phyloP scores from a whole-genome alignment of 2,113 vertebrate species.

The Podilymbus podiceps region DNA sequence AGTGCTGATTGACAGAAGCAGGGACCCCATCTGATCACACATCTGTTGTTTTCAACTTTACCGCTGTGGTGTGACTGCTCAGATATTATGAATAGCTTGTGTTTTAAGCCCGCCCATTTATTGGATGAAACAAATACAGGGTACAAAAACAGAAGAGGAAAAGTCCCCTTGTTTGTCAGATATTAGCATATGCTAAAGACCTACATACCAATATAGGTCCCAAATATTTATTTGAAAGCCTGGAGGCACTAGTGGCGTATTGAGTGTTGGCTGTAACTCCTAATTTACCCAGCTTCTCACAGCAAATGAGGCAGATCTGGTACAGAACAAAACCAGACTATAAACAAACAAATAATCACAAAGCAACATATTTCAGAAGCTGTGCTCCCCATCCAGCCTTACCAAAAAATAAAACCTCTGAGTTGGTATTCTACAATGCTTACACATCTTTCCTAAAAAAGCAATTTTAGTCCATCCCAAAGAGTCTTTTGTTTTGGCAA shows the following conservation, averaged over 20 bases:
- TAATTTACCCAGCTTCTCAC: background rate
- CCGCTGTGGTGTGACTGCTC: accelerated
- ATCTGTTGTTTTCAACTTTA: background rate
- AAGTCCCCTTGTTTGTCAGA: background rate
- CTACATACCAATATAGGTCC: background rate
- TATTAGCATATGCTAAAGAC: background rate
- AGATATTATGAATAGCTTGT: background rate
- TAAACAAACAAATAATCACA: background rate
- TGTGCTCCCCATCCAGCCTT: background rate
- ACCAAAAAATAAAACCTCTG: background rate
- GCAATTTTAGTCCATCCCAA: background rate
- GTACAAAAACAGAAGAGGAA: background rate
- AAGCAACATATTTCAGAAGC: background rate
- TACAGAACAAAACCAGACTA: background rate
- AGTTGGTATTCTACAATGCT: background rate
- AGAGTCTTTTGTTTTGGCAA: background rate
- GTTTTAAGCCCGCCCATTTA: background rate
- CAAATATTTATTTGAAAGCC: background rate
- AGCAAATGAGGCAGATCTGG: background rate
- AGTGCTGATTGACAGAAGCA: background rate
- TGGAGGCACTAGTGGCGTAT: background rate
- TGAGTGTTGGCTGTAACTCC: background rate
- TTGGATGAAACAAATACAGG: background rate
- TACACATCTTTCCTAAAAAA: background rate
- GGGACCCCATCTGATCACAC: background rate